Base-by-base conservation (phyloP, 2,797 vertebrate genomes). In the Bucorvus abyssinicus region DNA sequence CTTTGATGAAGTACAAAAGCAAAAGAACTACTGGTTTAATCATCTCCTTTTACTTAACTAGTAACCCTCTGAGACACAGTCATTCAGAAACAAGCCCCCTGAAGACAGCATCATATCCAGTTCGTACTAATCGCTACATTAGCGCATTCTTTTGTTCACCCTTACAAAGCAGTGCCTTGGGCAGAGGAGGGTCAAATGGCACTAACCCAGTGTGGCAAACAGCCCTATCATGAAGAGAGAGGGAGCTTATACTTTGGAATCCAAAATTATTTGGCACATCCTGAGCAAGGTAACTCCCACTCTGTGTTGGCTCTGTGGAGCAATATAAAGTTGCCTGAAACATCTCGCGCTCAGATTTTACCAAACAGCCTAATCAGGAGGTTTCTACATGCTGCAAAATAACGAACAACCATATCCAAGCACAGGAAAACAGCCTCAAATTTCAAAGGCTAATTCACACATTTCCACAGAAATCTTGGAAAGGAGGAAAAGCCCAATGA, bases 211-310 rank as follows among this genome's bases (percentile, higher is more conserved):
- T 3, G 20, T 34, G 22, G 17, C 2, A 1, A 84, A 52, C 1
- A 7, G 10, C 29, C 11, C 47, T 24, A 52, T 13, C 34, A 65
- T 0, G 1, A 59, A 67, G 15, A 32, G 52, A 32, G 14, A 74
- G 6, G 19, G 4, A 21, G 30, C 49, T 71, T 89, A 93, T 68
- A 96, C 71, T 90, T 89, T 71, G 88, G 34, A 89, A 71, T 93
- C 45, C 88, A 36, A 89, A 96, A 91, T 71, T 85, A 81, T 64
- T 92, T 90, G 59, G 57, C 84, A 95, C 42, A 38, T 95, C 40
- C 68, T 71, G 80, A 95, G 42, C 70, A 91, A 94, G 17, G 61
- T 70, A 97, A 80, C 50, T 81, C 87, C 61, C 0, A 0, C 79
- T 47, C 52, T 93, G 27, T 63, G 60, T 15, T 77, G 89, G 64